Percentiles rank a stretch among this genome's conserved stretches.
Evolutionary conservation across 2,797 vertebrate species (phyloP).

Genomic region (Sylvilagus floridanus): DNA sequence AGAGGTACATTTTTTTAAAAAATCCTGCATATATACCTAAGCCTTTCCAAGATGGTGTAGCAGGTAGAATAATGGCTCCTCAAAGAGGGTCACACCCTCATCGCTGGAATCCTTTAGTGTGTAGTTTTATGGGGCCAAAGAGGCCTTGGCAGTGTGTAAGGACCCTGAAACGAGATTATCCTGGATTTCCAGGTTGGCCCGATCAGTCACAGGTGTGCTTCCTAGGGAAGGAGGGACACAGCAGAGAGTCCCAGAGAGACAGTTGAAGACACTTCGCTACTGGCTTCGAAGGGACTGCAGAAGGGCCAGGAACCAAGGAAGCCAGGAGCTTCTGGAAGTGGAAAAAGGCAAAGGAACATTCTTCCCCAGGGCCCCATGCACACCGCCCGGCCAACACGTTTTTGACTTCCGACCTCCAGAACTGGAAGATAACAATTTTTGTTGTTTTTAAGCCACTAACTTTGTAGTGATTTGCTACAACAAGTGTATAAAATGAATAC

Average conservation of each 20-base stretch:
- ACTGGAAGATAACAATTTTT: not conserved
- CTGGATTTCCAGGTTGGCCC: not conserved
- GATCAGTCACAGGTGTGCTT: not conserved
- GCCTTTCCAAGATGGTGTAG: not conserved
- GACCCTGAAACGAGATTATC: not conserved
- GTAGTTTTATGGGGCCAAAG: not conserved
- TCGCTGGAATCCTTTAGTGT: not conserved
- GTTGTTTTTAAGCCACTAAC: not conserved
- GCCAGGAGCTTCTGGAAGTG: not conserved
- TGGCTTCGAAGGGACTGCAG: not conserved
- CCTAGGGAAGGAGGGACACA: not conserved
- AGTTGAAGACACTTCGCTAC: not conserved
- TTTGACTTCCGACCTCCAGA: not conserved
- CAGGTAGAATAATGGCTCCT: not conserved
- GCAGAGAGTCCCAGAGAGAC: not conserved
- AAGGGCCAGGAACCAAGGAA: not conserved
- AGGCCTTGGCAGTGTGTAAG: not conserved
- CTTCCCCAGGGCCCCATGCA: not conserved
- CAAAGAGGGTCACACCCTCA: not conserved
- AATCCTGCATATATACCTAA: not conserved
- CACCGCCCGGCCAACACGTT: not conserved
- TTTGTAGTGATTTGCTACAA: not conserved
- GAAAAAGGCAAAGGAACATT: not conserved
- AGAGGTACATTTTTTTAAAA: not conserved
- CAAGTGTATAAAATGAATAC: not conserved